Base-by-base conservation (phyloP, 2,797 vertebrate species). In the Hyperoplus lanceolatus region DNA sequence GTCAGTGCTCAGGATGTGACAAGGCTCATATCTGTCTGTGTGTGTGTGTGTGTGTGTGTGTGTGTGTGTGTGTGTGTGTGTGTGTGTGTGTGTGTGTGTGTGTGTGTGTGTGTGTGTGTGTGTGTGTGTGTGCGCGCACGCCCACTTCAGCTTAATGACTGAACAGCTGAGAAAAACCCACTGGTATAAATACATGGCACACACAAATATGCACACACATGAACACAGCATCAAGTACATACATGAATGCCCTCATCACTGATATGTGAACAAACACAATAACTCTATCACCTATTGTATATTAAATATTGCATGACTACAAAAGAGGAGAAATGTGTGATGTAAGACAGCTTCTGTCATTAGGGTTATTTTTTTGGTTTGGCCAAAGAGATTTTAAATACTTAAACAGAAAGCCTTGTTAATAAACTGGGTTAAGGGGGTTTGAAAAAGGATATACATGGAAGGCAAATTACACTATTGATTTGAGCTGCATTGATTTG, bases 1-100 rank as follows among this genome's bases (percentile, higher is more conserved):
- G 18, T 74, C 76, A 77, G 62, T 68, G 69, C 72, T 74, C 75
- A 76, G 73, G 80, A 86, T 72, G 80, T 84, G 83, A 90, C 57
- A 70, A 71, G 72, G 78, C 76, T 76, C 68, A 61, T 73, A 39
- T 80, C 5, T 70, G 55, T 74, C 67, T 75, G 68, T 73, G 70
- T 48, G 68, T 41, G 51, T 59, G 59, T 46, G 50, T 51, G 29
- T 29, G 29, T 29, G 29, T 29, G 29, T 29, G 29, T 29, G 29
- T 29, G 29, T 29, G 29, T 29, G 29, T 29, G 29, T 29, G 29
- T 70, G 55, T 74, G 70, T 75, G 68, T 73, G 70, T 65, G 65
- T 69, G 50, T 76, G 56, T 70, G 53, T 62, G 73, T 76, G 58
- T 71, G 61, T 66, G 51, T 63, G 73, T 68, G 57, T 53, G 60